Percentiles rank a stretch among this genome's conserved stretches.
Conservation (phyloP, 2,888 invertebrate species). For the Muscina levida region DNA sequence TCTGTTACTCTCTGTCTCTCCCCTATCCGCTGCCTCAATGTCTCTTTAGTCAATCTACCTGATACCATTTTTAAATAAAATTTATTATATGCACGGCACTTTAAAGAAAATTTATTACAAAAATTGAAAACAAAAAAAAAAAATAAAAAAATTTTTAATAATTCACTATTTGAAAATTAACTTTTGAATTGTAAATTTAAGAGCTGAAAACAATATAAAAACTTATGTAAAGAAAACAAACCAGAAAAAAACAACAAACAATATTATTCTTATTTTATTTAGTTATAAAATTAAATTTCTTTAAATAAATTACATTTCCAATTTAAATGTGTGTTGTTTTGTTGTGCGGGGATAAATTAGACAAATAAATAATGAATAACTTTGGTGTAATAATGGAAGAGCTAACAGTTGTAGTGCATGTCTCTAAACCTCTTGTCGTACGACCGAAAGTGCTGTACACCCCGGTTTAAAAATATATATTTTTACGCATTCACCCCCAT, state of each 20-base stretch:
- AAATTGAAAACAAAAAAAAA: too few species aligned
- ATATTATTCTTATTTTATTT: slow-evolving; percentile 46
- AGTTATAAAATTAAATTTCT: slow-evolving; percentile 51
- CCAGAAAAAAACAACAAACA: slow-evolving; percentile 16
- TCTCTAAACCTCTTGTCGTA: too few species aligned
- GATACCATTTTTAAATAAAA: slow-evolving; percentile 43
- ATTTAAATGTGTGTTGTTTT: slow-evolving; percentile 3
- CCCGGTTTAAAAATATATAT: too few species aligned
- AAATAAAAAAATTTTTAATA: slow-evolving; percentile 48
- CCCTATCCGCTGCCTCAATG: not conserved
- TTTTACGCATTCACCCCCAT: too few species aligned
- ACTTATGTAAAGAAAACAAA: slow-evolving; percentile 10
- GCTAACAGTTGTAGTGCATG: too few species aligned
- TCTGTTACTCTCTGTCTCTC: slow-evolving; percentile 4
- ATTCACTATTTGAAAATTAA: slow-evolving; percentile 49
- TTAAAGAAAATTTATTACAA: slow-evolving; percentile 40
- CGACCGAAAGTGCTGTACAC: too few species aligned
- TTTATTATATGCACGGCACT: slow-evolving; percentile 48
- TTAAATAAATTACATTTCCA: slow-evolving; percentile 58
- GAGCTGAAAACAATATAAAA: slow-evolving; percentile 28
- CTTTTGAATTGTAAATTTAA: slow-evolving; percentile 53
- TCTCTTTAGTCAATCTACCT: slow-evolving; percentile 37
- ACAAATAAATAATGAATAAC: too few species aligned
- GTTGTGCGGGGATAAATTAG: too few species aligned
- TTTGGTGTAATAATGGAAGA: too few species aligned